These are phyloP conservation scores for Alces alces DNA, from an alignment of 2,113 vertebrate genomes.

Conservation along the genomic window DNA sequence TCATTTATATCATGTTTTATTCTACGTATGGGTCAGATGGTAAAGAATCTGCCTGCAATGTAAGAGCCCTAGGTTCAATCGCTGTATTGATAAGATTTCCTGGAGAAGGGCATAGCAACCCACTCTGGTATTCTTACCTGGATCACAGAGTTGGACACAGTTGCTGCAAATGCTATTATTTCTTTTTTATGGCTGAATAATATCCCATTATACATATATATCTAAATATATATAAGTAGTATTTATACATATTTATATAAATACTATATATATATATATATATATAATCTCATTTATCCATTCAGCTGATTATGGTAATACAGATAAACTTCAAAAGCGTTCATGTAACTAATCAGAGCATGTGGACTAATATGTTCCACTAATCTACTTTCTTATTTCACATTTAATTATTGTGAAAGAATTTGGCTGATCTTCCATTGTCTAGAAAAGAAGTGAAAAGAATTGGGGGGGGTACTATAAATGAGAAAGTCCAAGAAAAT, in stretches of 20 bases:
- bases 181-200: not conserved
- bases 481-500: not conserved
- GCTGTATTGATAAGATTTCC: not conserved
- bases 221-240: too few species aligned
- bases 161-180: not conserved
- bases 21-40: not conserved
- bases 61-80: not conserved
- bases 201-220: not conserved
- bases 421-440: not conserved
- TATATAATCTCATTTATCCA: not conserved
- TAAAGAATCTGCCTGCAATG: not conserved
- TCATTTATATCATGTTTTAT: not conserved
- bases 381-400: not conserved
- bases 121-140: not conserved
- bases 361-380: not conserved
- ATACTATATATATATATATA: not conserved
- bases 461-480: accelerated
- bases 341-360: not conserved
- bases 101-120: not conserved
- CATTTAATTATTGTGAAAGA: not conserved
- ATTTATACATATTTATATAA: not conserved
- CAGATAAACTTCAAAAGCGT: not conserved
- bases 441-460: not conserved
- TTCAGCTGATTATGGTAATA: not conserved
- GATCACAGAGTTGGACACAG: not conserved